These are phyloP conservation scores for Oryzias melastigma DNA, from an alignment of 2,113 vertebrate species.

Conservation along the genomic window DNA sequence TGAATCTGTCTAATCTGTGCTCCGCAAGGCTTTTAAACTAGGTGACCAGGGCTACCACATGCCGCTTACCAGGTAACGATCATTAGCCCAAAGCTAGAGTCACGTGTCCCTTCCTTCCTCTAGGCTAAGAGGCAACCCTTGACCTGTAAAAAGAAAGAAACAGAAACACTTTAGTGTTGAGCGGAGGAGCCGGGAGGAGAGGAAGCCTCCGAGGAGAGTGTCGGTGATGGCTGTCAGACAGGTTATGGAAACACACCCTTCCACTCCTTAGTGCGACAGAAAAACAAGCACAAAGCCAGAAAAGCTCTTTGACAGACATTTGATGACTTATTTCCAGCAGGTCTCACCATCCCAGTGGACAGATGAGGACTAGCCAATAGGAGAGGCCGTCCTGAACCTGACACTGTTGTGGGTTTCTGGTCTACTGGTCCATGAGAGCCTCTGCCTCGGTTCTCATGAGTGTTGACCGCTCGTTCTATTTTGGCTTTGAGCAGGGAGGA, in stretches of 20 bases:
- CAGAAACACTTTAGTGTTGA: slow-evolving; percentile 50
- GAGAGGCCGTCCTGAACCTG: slow-evolving; percentile 23
- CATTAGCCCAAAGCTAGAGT: slow-evolving; percentile 65
- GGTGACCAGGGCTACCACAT: slow-evolving; percentile 38
- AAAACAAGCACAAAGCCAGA: slow-evolving; percentile 61
- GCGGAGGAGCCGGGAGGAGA: slow-evolving; percentile 46
- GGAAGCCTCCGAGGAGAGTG: slow-evolving; percentile 44
- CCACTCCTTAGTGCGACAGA: slow-evolving; percentile 55
- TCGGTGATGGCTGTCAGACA: slow-evolving; percentile 55
- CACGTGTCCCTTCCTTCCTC: slow-evolving; percentile 57
- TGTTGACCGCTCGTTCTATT: slow-evolving; percentile 44
- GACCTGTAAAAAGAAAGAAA: slow-evolving; percentile 58
- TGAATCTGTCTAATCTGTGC: slow-evolving; percentile 55
- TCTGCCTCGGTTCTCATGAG: slow-evolving; percentile 36
- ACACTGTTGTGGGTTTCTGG: slow-evolving; percentile 64
- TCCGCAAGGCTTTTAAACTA: slow-evolving; percentile 32
- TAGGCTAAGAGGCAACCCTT: slow-evolving; percentile 62
- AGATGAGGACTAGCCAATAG: slow-evolving; percentile 26
- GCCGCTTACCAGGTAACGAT: slow-evolving; percentile 51
- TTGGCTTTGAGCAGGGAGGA: slow-evolving; percentile 9
- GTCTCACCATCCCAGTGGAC: slow-evolving; percentile 11
- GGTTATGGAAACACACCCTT: slow-evolving; percentile 72
- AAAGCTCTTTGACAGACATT: slow-evolving; percentile 47
- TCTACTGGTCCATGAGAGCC: slow-evolving; percentile 51
- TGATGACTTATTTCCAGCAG: slow-evolving; percentile 40